phyloP scores from a whole-genome alignment of 2,797 vertebrate species.

The Micromesistius poutassou region DNA sequence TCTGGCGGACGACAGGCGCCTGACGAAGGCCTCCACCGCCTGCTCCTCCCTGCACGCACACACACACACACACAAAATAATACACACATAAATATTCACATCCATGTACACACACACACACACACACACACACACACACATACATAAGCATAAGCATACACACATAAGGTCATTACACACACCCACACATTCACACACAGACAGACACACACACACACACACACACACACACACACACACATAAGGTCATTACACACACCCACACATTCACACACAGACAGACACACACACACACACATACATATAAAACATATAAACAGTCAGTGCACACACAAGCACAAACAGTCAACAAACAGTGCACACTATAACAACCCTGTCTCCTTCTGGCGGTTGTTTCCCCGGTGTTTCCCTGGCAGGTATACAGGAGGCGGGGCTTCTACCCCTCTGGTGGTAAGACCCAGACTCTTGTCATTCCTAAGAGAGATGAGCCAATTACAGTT shows the following conservation, averaged over 20 bases:
- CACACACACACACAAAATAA: constrained; percentile 9
- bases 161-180: too few species aligned
- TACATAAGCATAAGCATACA: too few species aligned
- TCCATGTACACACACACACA: constrained; percentile 16
- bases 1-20: constrained; percentile 63
- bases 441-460: background rate
- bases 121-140: background rate
- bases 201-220: too few species aligned
- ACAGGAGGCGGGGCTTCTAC: background rate
- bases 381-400: too few species aligned
- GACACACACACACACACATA: background rate
- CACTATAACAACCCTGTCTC: too few species aligned
- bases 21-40: constrained; percentile 59
- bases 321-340: too few species aligned
- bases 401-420: too few species aligned
- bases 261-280: background rate
- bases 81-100: background rate
- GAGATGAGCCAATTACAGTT: constrained; percentile 26
- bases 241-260: too few species aligned
- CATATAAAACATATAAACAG: too few species aligned
- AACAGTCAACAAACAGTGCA: too few species aligned
- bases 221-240: too few species aligned
- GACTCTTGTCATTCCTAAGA: constrained; percentile 44
- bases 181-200: too few species aligned
- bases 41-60: constrained; percentile 44